Evolutionary conservation across 2,113 vertebrate genomes (phyloP), one percentile per base, ranked within the genome.

Genomic region (Mungos mungo): DNA sequence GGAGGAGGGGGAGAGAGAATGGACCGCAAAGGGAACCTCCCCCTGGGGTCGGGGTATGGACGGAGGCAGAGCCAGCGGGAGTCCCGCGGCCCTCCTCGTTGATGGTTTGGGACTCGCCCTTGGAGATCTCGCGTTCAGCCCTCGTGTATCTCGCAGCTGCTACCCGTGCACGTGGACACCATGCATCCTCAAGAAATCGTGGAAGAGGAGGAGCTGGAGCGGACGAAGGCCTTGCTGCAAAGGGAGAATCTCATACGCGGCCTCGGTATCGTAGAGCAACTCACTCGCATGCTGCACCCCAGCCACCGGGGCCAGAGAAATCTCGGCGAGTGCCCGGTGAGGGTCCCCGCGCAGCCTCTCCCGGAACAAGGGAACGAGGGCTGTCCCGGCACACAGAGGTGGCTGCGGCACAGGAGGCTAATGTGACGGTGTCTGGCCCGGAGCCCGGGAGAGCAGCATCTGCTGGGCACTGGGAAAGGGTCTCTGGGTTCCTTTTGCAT

Each of bases 191-290:
- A 98, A 90, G 88, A 98, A 4, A 99, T 99, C 0, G 93, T 99
- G 91, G 99, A 99, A 54, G n/a, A 97, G 0, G 99, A 99, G 92
- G 99, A 99, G 95, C 92, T 97, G 25, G 98, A 96, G 87, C 97
- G 98, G 79, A 66, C 99, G 29, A 96, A 95, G 3, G 98, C 97
- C 33, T 98, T 99, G 71, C 68, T 98, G 33, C 98, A 96, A 71
- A 98, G 99, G 11, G 98, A 99, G 85, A 98, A 97, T 6, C 98
- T 99, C 21, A 98, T 99, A 95, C 98, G 91, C 16, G 88, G 98
- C 14, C 96, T 99, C 72, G 99, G 99, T 83, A 97, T 99, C 18
- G 31, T 83, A 0, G 97, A 98, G 9, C 98, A 97, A 96, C 98
- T 99, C n/a, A 97, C 81, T 12, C 97, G 0, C 60, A 91, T 99